Evolutionary conservation across 2,888 invertebrate species (phyloP).

Genomic region (Rhopalosiphum nymphaeae): DNA sequence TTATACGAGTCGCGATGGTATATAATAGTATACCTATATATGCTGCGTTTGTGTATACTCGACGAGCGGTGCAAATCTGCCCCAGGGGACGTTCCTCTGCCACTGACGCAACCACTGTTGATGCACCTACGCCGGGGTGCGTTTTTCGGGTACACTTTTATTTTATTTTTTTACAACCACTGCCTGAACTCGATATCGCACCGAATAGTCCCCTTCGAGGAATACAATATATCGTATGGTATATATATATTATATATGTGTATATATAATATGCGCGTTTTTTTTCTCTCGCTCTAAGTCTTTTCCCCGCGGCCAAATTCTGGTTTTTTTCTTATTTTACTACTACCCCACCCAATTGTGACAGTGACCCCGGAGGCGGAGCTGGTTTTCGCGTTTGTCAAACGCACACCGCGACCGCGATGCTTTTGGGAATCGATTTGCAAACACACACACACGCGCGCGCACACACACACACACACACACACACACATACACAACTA

Average conservation of each 20-base stretch:
- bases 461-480: not conserved
- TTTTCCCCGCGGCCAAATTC: slow-evolving; percentile 3
- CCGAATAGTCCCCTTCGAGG: not conserved
- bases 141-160: not conserved
- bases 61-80: slow-evolving; percentile 26
- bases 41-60: not conserved
- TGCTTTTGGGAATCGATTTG: slow-evolving; percentile 57
- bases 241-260: not conserved
- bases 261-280: not conserved
- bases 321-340: not conserved
- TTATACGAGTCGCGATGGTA: not conserved
- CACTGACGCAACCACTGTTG: not conserved
- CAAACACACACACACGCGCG: not conserved
- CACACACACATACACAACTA: not conserved
- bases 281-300: not conserved
- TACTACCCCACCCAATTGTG: not conserved
- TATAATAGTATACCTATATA: not conserved
- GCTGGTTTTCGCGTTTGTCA: slow-evolving; percentile 52
- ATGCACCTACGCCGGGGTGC: not conserved
- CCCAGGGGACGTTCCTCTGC: slow-evolving; percentile 23
- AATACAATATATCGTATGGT: slow-evolving; percentile 1
- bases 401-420: slow-evolving; percentile 31
- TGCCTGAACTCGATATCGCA: slow-evolving; percentile 6
- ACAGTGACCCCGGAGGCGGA: slow-evolving; percentile 37
- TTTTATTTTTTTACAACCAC: not conserved